Evolutionary conservation across 2,888 invertebrate genomes (phyloP), one percentile per base, ranked within the genome.

Genomic region (Eugnorisma glareosa): DNA sequence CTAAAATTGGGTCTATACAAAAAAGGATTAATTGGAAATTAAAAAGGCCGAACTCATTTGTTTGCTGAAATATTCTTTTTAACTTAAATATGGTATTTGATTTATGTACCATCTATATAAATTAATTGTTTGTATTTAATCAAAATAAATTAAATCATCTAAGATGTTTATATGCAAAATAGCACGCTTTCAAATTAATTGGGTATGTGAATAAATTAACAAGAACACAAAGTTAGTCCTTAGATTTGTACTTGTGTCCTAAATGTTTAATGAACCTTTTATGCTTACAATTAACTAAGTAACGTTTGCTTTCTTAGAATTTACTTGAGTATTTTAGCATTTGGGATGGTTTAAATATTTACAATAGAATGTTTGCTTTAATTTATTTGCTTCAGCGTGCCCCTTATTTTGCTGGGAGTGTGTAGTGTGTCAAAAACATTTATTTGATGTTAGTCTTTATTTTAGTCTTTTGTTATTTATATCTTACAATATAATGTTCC

Each of bases 221-320:
- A 54, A 67, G 57, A 37, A 70, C 59, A 77, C 63, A 48, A 77
- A 67, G 79, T 71, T 63, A 51, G 45, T 48, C 10, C 28, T 81
- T 61, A 31, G 79, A 83, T 64, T 63, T 28, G 43, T 79, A 57
- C 57, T 59, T 78, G 54, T 48, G 45, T 51, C 45, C 45, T 67
- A 63, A 81, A 81, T 81, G 48, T 79, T 79, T 68, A 81, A 81
- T 73, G 73, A 79, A 79, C 67, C 67, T 66, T 83, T 54, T 72
- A 72, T 64, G 48, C 8, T 43, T 79, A 61, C 48, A 83, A 79
- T 83, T 68, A 83, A 71, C 67, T 57, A 71, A 83, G 63, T 72
- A 71, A 63, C 37, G 35, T 79, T 82, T 68, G 48, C 54, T 75
- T 67, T 68, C 63, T 63, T 28, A 43, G 67, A 67, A 76, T 68